A percentile compares a stretch with the other conserved stretches of the same genome.
Evolutionary conservation across 2,113 vertebrate species (phyloP).

Genomic region (Passer montanus): DNA sequence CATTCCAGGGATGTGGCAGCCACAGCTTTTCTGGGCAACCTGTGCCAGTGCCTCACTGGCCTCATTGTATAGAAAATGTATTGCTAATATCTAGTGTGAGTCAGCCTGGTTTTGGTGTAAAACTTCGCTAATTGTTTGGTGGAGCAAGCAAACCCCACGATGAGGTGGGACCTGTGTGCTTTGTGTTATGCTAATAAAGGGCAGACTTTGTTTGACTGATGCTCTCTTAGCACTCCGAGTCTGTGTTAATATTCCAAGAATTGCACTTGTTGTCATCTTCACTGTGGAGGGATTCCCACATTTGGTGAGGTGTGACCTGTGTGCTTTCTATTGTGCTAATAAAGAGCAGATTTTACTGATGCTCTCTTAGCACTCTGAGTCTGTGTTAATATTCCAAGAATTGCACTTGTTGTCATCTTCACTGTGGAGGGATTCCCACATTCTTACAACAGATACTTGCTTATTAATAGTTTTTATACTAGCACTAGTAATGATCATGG

Average conservation of each 20-base stretch:
- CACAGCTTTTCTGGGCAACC: background rate
- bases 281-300: background rate
- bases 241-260: background rate
- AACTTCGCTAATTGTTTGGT: background rate
- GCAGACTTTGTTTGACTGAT: background rate
- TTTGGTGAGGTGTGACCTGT: background rate
- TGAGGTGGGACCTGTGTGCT: background rate
- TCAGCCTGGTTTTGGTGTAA: background rate
- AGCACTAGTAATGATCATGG: no score
- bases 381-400: background rate
- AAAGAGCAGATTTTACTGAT: background rate
- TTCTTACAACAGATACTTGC: background rate
- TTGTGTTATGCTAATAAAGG: background rate
- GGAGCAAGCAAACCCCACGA: fast-evolving
- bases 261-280: background rate
- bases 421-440: background rate
- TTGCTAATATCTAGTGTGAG: background rate
- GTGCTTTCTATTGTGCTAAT: background rate
- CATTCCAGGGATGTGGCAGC: background rate
- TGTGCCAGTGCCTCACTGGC: background rate
- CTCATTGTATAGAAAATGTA: background rate
- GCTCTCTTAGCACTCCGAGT: background rate
- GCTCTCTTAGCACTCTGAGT: background rate
- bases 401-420: background rate
- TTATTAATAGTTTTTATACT: background rate